These are phyloP conservation scores for Tachysurus fulvidraco DNA, from an alignment of 2,113 vertebrate species.

Conservation along the genomic window DNA sequence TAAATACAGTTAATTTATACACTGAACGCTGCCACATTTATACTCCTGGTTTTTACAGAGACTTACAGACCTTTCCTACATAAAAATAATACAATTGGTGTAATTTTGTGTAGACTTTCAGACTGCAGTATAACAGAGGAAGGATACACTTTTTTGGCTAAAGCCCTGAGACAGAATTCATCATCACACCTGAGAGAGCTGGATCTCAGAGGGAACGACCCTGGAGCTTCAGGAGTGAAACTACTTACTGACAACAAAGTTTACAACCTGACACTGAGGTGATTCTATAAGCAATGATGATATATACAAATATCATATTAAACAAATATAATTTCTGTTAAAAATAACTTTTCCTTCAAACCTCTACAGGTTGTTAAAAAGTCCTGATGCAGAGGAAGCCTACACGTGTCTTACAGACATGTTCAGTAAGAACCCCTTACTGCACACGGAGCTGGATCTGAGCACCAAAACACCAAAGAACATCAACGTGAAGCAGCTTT, in stretches of 20 bases:
- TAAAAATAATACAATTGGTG: background rate
- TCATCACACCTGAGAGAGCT: background rate
- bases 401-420: background rate
- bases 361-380: background rate
- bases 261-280: conserved; percentile 3
- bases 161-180: background rate
- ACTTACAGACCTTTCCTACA: background rate
- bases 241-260: background rate
- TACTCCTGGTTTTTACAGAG: background rate
- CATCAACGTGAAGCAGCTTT: background rate
- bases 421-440: background rate
- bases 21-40: too few relatives aligned
- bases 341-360: too few relatives aligned
- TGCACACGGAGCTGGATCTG: background rate
- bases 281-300: background rate
- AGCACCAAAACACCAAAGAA: too few relatives aligned
- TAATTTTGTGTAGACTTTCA: background rate
- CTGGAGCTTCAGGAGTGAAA: background rate
- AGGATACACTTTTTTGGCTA: background rate
- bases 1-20: too few relatives aligned
- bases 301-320: background rate
- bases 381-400: background rate
- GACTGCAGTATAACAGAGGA: background rate
- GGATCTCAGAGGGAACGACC: conserved; percentile 5
- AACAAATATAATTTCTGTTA: background rate